phyloP scores from a whole-genome alignment of 53 echinoderm and acorn worm species.

The Pentamera pediparva region DNA sequence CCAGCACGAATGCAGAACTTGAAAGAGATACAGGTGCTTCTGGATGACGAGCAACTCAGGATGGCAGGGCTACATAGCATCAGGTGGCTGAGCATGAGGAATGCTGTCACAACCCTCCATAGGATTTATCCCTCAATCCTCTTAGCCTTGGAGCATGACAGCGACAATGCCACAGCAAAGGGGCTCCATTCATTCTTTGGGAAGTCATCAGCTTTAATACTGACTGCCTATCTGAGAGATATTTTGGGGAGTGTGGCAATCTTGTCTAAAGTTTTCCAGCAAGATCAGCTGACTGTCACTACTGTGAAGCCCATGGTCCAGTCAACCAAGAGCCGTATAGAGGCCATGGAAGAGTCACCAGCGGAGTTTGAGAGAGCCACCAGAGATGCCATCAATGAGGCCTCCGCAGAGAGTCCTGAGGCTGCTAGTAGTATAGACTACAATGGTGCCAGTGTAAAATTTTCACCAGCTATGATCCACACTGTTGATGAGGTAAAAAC shows the following conservation, averaged over 20 bases:
- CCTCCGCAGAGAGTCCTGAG: neutral
- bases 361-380: neutral
- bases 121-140: neutral
- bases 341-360: neutral
- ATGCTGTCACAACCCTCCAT: neutral
- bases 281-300: neutral
- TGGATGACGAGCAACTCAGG: neutral
- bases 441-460: neutral
- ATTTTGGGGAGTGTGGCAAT: neutral
- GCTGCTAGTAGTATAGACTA: neutral
- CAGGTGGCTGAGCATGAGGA: neutral
- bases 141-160: neutral
- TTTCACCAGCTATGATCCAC: neutral
- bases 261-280: neutral
- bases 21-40: neutral
- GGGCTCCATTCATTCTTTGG: neutral
- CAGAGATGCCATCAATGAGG: neutral
- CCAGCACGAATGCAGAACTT: neutral
- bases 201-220: neutral
- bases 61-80: neutral
- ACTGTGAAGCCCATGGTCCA: neutral
- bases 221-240: conserved; percentile 1
- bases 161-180: neutral
- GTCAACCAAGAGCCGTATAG: neutral
- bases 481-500: neutral